Base-by-base conservation (phyloP, 2,797 vertebrate species). In the Tympanoctomys barrerae region DNA sequence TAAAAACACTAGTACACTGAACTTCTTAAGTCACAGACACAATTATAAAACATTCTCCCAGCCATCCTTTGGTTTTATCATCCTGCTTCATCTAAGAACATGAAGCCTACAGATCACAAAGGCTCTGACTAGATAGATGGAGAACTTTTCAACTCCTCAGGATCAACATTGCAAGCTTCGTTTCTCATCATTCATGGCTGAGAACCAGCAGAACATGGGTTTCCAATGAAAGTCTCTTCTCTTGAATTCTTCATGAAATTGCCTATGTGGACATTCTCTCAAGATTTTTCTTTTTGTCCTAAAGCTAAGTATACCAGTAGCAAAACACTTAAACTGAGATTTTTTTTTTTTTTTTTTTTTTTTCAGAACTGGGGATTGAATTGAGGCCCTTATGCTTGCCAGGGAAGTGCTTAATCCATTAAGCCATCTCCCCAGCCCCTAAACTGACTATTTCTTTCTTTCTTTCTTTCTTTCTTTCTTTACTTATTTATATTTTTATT, bases 161-260 rank as follows among this genome's bases (percentile, higher is more conserved):
- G 66, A 66, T 93, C 62, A 81, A 42, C 16, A 33, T 42, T 3
- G 31, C 77, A 68, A 84, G 52, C 49, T 75, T 86, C 36, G 24
- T 39, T 96, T 91, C 78, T 89, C 75, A 31, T 21, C 33, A 49
- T 33, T 18, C 7, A 31, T 68, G 36, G 42, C 26, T 24, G n/a
- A 96, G 66, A 28, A 26, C 39, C 16, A 18, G 10, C n/a, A 12
- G 49, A 83, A 24, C 36, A 0, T n/a, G n/a, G 82, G n/a, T 39
- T 93, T 94, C 83, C 82, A 49, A 31, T 89, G 68, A 68, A 79
- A 62, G 46, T 42, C n/a, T 42, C 62, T 78, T 91, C 42, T 85
- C 64, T 95, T 68, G 39, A 39, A 75, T 87, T 91, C 89, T 85
- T 95, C 42, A 79, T 36, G 57, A 95, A 96, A 70, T 71, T 61